Evolutionary conservation across 2,888 invertebrate species (phyloP).

Genomic region (Drosophila cognata): DNA sequence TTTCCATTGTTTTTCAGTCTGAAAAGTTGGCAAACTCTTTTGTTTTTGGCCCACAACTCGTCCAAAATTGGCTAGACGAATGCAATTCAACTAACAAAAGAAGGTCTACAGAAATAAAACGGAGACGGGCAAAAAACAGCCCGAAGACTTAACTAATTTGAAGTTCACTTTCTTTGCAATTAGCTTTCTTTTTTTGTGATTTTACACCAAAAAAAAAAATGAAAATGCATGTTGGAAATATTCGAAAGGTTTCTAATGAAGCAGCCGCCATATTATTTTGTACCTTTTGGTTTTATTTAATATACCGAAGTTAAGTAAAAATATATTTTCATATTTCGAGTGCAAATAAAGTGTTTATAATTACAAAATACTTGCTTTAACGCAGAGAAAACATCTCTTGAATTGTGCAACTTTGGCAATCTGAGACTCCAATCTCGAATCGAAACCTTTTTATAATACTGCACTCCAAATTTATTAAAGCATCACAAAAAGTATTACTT

Average conservation of each 20-base stretch:
- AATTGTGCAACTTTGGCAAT: background rate
- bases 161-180: conserved; percentile 8
- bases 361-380: background rate
- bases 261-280: background rate
- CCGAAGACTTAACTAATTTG: conserved; percentile 1
- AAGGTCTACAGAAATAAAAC: conserved; percentile 1
- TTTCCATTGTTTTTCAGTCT: conserved; percentile 65
- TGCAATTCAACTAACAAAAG: conserved; percentile 24
- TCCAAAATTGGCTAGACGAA: conserved; percentile 51
- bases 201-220: background rate
- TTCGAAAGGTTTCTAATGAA: background rate
- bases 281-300: background rate
- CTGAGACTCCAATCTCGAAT: background rate
- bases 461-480: background rate
- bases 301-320: background rate
- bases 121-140: background rate
- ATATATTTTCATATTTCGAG: background rate
- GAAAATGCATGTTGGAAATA: background rate
- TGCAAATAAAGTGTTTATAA: background rate
- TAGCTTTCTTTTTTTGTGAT: background rate
- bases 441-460: background rate
- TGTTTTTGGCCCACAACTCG: conserved; percentile 44
- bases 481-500: background rate
- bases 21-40: conserved; percentile 57
- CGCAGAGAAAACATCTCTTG: background rate